A percentile compares a stretch with the other conserved stretches of the same genome.
These are phyloP conservation scores for Sarcophaga subvicina DNA, from an alignment of 2,888 invertebrate species.

Conservation along the genomic window DNA sequence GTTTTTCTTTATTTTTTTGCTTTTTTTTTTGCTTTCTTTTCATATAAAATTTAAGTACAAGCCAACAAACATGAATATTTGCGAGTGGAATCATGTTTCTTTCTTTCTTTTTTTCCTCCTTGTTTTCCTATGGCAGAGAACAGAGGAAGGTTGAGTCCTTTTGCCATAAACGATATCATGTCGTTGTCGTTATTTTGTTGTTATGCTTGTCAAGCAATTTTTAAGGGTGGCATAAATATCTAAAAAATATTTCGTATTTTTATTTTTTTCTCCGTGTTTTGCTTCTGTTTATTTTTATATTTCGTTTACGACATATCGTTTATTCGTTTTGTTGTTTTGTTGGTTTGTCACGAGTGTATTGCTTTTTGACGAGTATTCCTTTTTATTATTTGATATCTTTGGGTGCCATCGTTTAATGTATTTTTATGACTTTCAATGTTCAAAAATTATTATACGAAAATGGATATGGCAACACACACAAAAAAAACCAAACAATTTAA, in stretches of 20 bases:
- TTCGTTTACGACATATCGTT: conserved; percentile 72
- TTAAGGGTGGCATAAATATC: conserved; percentile 72
- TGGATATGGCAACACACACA: conserved; percentile 43
- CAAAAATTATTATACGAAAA: conserved; percentile 51
- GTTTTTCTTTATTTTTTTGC: conserved; percentile 54
- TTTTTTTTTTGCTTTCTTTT: conserved; percentile 24
- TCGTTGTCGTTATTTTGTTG: conserved; percentile 70
- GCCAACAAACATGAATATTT: conserved; percentile 25
- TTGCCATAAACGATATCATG: conserved; percentile 61
- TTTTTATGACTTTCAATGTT: conserved; percentile 67
- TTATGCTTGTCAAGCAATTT: conserved; percentile 79
- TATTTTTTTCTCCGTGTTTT: neutral
- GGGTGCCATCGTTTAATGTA: conserved; percentile 78
- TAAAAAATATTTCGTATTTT: conserved; percentile 66
- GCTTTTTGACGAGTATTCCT: conserved; percentile 33
- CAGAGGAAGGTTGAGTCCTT: conserved; percentile 36
- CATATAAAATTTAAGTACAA: conserved; percentile 52
- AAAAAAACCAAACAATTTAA: neutral
- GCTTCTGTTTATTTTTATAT: neutral
- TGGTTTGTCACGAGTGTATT: conserved; percentile 10
- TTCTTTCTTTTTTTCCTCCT: neutral
- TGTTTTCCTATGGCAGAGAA: neutral
- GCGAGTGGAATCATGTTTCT: neutral
- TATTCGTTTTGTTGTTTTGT: conserved; percentile 53
- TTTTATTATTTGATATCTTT: conserved; percentile 76